Evolutionary conservation across 1,140 invertebrate species (phyloP).

Genomic region (Drosophila burlai): DNA sequence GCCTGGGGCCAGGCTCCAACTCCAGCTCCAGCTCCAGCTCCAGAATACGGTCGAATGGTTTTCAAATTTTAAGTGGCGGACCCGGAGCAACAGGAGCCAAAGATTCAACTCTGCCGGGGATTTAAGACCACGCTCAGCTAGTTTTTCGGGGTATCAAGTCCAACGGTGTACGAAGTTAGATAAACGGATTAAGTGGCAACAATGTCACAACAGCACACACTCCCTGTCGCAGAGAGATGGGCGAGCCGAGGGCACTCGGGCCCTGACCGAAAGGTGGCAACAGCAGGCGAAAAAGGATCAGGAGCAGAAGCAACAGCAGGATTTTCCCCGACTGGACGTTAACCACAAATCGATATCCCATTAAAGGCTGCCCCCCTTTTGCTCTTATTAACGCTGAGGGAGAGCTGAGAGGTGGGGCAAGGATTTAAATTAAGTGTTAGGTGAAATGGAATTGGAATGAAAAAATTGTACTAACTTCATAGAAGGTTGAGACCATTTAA

Average conservation of each 20-base stretch:
- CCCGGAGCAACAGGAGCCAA: conserved; percentile 36
- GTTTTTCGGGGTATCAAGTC: conserved; percentile 79
- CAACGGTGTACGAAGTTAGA: conserved; percentile 85
- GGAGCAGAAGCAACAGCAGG: neutral
- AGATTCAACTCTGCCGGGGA: conserved; percentile 34
- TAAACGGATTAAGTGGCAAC: conserved; percentile 85
- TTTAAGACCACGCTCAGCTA: conserved; percentile 70
- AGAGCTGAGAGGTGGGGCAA: neutral
- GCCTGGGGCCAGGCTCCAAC: neutral
- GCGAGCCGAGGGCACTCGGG: neutral
- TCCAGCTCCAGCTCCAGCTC: neutral
- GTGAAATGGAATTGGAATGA: neutral
- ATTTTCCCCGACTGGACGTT: conserved; percentile 32
- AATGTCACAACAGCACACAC: conserved; percentile 61
- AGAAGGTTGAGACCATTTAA: too few relatives aligned
- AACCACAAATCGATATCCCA: conserved; percentile 73
- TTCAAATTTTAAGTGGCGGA: conserved; percentile 62
- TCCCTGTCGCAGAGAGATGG: conserved; percentile 1
- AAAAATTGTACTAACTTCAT: too few relatives aligned
- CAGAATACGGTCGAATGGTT: conserved; percentile 70
- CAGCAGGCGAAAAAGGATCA: conserved; percentile 11
- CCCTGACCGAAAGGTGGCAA: conserved; percentile 31
- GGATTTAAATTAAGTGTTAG: neutral
- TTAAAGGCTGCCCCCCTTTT: conserved; percentile 31
- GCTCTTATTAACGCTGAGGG: neutral